Evolutionary conservation across 2,113 vertebrate species (phyloP).

Genomic region (Myocastor coypus): DNA sequence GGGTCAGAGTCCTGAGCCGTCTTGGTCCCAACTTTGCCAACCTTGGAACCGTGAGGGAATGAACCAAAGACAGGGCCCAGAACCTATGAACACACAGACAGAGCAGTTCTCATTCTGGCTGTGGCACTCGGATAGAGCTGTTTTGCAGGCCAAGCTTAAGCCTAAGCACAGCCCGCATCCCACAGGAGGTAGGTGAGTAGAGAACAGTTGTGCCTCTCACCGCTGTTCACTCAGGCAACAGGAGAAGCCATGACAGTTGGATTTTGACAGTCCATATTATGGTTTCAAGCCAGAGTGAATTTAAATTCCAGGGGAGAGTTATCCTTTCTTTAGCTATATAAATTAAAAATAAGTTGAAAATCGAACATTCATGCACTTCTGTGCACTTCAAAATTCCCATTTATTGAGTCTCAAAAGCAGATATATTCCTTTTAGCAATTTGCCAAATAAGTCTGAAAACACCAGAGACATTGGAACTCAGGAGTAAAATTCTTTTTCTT

Average conservation of each 20-base stretch:
- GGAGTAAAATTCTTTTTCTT: conserved; percentile 4
- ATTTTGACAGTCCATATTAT: neutral
- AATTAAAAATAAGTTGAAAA: conserved; percentile 66
- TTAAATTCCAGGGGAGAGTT: conserved; percentile 50
- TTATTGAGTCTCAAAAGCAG: conserved; percentile 44
- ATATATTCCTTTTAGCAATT: conserved; percentile 58
- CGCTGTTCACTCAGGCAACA: neutral
- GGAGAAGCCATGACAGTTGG: neutral
- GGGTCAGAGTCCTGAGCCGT: neutral
- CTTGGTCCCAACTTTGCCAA: neutral
- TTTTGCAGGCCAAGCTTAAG: neutral
- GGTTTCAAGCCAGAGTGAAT: conserved; percentile 34
- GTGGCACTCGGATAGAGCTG: neutral
- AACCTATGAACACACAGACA: no score
- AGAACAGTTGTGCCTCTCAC: neutral
- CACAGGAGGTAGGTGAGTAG: neutral
- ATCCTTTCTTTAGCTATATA: conserved; percentile 36
- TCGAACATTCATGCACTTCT: neutral
- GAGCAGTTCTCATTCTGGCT: neutral
- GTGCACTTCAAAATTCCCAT: conserved; percentile 55
- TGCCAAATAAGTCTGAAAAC: conserved; percentile 60
- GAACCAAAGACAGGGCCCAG: neutral
- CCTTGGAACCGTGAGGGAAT: neutral
- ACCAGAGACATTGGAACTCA: conserved; percentile 57
- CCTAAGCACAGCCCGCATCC: neutral